These are phyloP conservation scores for Andrena trimmerana DNA, from an alignment of 2,888 invertebrate species.

Conservation along the genomic window DNA sequence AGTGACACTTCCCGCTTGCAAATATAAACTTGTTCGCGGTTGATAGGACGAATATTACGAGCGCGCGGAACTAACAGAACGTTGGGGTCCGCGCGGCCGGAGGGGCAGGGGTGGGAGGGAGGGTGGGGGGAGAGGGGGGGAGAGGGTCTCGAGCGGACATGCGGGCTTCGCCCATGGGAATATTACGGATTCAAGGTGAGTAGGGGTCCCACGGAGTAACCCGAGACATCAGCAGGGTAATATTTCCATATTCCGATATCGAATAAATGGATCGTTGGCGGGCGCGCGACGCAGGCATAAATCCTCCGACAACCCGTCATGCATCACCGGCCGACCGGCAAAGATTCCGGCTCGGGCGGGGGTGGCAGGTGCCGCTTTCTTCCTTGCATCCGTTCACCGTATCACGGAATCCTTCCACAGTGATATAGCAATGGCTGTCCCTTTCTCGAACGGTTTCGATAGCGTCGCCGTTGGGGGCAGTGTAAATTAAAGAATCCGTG, in stretches of 20 bases:
- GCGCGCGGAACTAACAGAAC: conserved; percentile 4
- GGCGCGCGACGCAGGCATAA: conserved; percentile 78
- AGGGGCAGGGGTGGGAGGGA: not conserved
- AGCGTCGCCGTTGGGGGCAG: not conserved
- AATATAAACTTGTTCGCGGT: conserved; percentile 76
- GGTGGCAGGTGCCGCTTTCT: conserved; percentile 56
- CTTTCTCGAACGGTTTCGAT: not conserved
- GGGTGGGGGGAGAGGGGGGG: not conserved
- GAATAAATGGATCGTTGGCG: conserved; percentile 80
- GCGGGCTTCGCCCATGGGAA: conserved; percentile 77
- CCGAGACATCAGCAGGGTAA: conserved; percentile 79
- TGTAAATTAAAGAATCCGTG: not conserved
- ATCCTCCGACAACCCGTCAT: conserved; percentile 78
- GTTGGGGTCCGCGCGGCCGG: conserved; percentile 18
- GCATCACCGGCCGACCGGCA: conserved; percentile 74
- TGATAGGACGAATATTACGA: conserved; percentile 76
- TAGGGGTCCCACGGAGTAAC: conserved; percentile 74
- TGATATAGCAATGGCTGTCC: not conserved
- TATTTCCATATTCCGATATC: conserved; percentile 83
- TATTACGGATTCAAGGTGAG: conserved; percentile 79
- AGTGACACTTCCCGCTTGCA: conserved; percentile 73
- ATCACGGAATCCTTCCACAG: not conserved
- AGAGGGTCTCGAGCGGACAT: conserved; percentile 67
- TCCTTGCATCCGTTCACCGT: conserved; percentile 54
- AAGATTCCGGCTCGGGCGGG: conserved; percentile 57